phyloP scores from a whole-genome alignment of 2,113 vertebrate genomes.

The Stigmatopora nigra region DNA sequence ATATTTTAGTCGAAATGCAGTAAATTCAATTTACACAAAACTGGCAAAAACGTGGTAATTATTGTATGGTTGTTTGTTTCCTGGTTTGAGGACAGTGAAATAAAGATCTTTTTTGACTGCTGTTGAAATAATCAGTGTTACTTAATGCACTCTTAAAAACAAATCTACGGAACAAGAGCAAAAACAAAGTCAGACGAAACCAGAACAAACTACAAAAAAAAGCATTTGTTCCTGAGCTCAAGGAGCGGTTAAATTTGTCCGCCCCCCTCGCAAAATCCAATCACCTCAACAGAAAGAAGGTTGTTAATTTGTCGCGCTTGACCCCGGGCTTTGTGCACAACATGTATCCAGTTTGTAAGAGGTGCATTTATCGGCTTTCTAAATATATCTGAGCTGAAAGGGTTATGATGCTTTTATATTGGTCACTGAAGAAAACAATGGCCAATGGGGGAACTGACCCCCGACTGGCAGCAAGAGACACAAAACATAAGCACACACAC shows the following conservation, averaged over 20 bases:
- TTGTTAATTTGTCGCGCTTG: conserved; percentile 86
- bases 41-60: neutral
- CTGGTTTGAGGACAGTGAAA: neutral
- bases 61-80: neutral
- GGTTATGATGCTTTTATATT: conserved; percentile 84
- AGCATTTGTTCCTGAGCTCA: conserved; percentile 54
- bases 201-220: conserved; percentile 52
- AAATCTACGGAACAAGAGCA: conserved; percentile 35
- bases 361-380: conserved; percentile 81
- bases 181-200: conserved; percentile 36
- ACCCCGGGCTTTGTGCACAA: conserved; percentile 77
- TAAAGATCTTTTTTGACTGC: conserved; percentile 21
- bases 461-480: conserved; percentile 31
- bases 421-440: conserved; percentile 67
- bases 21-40: neutral
- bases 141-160: conserved; percentile 29
- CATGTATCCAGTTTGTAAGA: conserved; percentile 89
- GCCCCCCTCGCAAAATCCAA: conserved; percentile 12
- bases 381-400: conserved; percentile 79
- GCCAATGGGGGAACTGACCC: conserved; percentile 47
- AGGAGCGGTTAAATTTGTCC: conserved; percentile 49
- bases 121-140: conserved; percentile 29
- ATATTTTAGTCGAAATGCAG: neutral
- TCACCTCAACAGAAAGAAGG: conserved; percentile 64
- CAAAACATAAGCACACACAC: conserved; percentile 13